Evolutionary conservation across 1,140 invertebrate species (phyloP).

Genomic region (Hydropsyche tenuis): DNA sequence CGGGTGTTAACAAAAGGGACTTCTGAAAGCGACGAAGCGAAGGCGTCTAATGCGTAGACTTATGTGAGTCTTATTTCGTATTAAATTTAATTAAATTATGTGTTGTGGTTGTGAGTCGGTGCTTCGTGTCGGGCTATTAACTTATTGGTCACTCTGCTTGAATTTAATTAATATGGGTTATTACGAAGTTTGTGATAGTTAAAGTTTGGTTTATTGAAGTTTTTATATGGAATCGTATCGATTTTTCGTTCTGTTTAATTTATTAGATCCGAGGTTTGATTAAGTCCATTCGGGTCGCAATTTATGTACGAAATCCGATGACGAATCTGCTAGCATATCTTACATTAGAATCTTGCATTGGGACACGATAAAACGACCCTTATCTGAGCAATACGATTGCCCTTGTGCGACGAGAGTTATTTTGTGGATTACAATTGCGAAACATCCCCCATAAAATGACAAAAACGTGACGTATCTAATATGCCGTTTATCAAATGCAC

Average conservation of each 20-base stretch:
- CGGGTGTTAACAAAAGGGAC: slow-evolving; percentile 18
- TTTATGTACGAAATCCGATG: neutral
- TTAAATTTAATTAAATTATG: too few relatives aligned
- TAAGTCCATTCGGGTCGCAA: neutral
- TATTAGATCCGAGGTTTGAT: neutral
- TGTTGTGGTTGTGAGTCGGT: too few relatives aligned
- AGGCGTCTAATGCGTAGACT: too few relatives aligned
- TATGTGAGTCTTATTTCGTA: too few relatives aligned
- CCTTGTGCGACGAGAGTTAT: slow-evolving; percentile 18
- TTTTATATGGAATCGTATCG: too few relatives aligned
- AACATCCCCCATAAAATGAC: slow-evolving; percentile 41
- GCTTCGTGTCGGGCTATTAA: too few relatives aligned
- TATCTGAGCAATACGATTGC: slow-evolving; percentile 27
- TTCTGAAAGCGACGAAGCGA: neutral
- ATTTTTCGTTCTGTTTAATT: too few relatives aligned
- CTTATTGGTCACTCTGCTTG: neutral
- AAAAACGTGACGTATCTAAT: slow-evolving; percentile 6
- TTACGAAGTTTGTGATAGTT: too few relatives aligned
- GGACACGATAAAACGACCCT: slow-evolving; percentile 23
- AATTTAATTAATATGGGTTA: too few relatives aligned
- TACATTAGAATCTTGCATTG: slow-evolving; percentile 26
- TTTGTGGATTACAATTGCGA: slow-evolving; percentile 39
- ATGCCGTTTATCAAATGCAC: neutral
- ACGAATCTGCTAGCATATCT: neutral
- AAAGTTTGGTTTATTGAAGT: too few relatives aligned